phyloP scores from a whole-genome alignment of 2,888 invertebrate species.

The Lochmaea crataegi region DNA sequence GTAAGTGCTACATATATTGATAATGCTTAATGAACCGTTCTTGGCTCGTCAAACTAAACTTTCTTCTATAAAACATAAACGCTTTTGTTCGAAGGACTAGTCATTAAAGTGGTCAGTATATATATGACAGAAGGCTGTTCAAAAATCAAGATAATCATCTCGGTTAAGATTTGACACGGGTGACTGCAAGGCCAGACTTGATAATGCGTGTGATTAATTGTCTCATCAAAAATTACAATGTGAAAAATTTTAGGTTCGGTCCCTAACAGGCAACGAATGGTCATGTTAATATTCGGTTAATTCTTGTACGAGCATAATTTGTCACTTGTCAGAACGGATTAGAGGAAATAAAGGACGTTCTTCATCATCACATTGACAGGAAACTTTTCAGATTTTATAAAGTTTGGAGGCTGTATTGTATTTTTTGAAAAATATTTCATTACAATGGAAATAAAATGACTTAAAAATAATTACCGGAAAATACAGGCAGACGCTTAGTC shows the following conservation, averaged over 20 bases:
- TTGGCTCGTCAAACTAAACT: constrained; percentile 3
- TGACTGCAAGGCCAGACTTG: constrained; percentile 35
- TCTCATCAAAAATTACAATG: constrained; percentile 41
- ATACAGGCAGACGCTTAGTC: not conserved
- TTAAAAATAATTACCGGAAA: not conserved
- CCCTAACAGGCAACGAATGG: constrained; percentile 5
- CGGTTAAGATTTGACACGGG: constrained; percentile 32
- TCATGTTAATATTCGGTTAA: constrained; percentile 40
- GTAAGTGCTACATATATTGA: not conserved
- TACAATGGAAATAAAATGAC: not conserved
- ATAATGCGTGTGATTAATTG: constrained; percentile 39
- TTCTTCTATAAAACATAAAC: constrained; percentile 17
- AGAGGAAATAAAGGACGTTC: constrained; percentile 27
- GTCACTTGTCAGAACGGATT: constrained; percentile 38
- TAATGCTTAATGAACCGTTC: constrained; percentile 6
- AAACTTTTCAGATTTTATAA: not conserved
- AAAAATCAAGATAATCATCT: constrained; percentile 38
- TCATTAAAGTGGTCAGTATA: constrained; percentile 21
- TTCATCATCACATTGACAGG: constrained; percentile 12
- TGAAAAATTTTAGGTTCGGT: constrained; percentile 35
- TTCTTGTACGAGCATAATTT: constrained; percentile 33
- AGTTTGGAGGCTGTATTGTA: not conserved
- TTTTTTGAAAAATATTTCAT: not conserved
- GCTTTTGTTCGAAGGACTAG: constrained; percentile 24
- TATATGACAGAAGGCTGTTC: constrained; percentile 33